These are phyloP conservation scores for Masticophis lateralis DNA, from an alignment of 2,797 vertebrate genomes.

Conservation along the genomic window DNA sequence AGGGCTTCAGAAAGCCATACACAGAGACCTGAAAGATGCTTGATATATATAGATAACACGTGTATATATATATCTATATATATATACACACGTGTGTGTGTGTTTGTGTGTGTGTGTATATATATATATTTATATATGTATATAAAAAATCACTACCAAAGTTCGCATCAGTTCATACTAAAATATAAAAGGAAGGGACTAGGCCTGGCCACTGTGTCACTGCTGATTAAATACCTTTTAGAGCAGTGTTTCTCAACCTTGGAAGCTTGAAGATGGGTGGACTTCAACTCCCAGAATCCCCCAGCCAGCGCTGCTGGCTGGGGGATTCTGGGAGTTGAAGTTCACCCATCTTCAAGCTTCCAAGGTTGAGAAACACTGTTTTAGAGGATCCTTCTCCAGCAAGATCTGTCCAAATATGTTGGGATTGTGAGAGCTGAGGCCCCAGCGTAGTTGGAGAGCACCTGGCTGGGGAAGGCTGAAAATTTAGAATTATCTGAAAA, in stretches of 20 bases:
- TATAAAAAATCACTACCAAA: slow-evolving; percentile 85
- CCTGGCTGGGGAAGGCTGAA: not conserved
- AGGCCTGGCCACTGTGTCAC: slow-evolving; percentile 80
- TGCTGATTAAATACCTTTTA: slow-evolving; percentile 74
- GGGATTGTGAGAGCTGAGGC: not conserved
- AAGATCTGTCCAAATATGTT: not conserved
- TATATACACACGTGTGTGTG: slow-evolving; percentile 66
- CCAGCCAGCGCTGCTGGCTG: no score
- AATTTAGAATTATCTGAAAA: slow-evolving; percentile 73
- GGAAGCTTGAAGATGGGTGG: no score
- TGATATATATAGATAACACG: slow-evolving; percentile 81
- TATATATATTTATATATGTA: slow-evolving; percentile 80
- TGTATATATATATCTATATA: slow-evolving; percentile 79
- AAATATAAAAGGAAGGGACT: slow-evolving; percentile 84
- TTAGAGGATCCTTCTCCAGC: slow-evolving; percentile 20
- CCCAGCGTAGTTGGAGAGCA: not conserved
- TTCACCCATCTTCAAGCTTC: no score
- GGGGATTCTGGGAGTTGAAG: no score
- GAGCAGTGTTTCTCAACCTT: no score
- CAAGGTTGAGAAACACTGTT: no score
- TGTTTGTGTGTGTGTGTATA: slow-evolving; percentile 70
- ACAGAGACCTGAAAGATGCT: slow-evolving; percentile 98
- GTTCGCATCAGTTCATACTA: slow-evolving; percentile 84
- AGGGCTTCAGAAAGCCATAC: slow-evolving; percentile 95
- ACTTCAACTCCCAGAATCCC: no score